Conservation (phyloP, 2,113 vertebrate genomes). For the Alouatta palliata region DNA sequence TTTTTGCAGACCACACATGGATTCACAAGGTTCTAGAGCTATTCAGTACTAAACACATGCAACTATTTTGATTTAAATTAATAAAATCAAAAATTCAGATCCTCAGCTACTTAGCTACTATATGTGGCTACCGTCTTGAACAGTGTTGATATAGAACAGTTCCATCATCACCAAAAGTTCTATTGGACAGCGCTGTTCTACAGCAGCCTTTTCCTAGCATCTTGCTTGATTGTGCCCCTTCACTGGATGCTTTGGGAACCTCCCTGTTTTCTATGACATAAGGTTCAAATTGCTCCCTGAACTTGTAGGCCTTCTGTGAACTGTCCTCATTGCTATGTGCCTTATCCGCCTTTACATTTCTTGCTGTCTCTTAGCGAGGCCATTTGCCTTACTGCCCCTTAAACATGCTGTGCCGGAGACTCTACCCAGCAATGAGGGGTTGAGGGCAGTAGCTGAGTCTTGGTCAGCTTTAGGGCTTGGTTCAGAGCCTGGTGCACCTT, state of each 20-base stretch:
- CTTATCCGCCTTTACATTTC: neutral
- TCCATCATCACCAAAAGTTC: neutral
- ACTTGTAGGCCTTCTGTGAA: neutral
- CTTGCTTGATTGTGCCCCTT: neutral
- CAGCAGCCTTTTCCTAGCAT: neutral
- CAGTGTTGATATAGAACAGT: neutral
- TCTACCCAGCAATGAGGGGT: neutral
- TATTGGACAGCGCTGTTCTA: neutral
- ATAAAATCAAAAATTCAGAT: neutral
- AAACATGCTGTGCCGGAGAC: neutral
- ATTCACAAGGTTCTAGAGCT: neutral
- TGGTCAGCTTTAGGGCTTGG: neutral
- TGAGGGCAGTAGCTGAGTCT: neutral
- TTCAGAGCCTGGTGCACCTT: neutral
- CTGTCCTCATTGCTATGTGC: neutral
- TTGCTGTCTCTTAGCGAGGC: neutral
- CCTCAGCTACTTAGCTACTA: neutral
- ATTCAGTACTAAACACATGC: neutral
- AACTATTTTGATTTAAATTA: slow-evolving; percentile 9
- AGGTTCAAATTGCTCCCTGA: neutral
- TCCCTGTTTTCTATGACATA: neutral
- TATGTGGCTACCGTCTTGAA: neutral
- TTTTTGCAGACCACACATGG: neutral
- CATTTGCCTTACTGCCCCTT: neutral
- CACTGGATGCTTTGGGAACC: neutral